Base-by-base conservation (phyloP, 2,797 vertebrate genomes). In the Balearica regulorum region DNA sequence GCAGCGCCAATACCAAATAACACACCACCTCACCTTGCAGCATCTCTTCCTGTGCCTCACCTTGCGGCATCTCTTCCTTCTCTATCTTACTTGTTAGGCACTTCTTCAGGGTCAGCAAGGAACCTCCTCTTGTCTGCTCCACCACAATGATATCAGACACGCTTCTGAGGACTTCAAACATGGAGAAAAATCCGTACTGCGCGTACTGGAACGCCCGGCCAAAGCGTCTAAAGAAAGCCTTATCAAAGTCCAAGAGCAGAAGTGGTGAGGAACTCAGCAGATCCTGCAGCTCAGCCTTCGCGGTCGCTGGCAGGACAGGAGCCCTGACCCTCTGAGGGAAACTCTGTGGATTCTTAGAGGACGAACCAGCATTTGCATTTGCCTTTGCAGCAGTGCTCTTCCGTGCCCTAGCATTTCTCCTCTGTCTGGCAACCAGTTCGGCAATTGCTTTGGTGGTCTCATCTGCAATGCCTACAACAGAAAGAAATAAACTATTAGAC, bases 151-250 rank as follows among this genome's bases (percentile, higher is more conserved):
- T 75, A 95, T 99, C 99, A 1, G 97, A 94, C 15, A 98, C 83
- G 1, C 98, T 98, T 35, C 83, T 93, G 68, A 99, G 95, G 96
- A 99, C 98, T 94, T 99, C 99, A 20, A 82, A 91, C 33, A 98
- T 84, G 25, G 99, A 99, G 80, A 97, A 98, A 94, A 99, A 99
- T 53, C 99, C 99, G 2, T 98, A 99, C 21, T 96, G 98, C 6
- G 87, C 83, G 58, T 98, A 98, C 20, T 96, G 97, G 90, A 99
- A 98, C 0, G 93, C 96, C 13, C 96, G 96, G 71, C 99, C 99
- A 43, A 99, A 99, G 71, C 64, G 98, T 14, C 37, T 97, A 44
- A 92, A 82, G 96, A 98, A 99, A 28, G 96, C 90, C 66, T 55
- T n/a, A 82, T 99, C 98, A 48, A 99, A 97, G 84, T 99, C 98